A percentile compares a stretch with the other conserved stretches of the same genome.
phyloP scores from a whole-genome alignment of 2,797 vertebrate species.

The Chrosomus eos region DNA sequence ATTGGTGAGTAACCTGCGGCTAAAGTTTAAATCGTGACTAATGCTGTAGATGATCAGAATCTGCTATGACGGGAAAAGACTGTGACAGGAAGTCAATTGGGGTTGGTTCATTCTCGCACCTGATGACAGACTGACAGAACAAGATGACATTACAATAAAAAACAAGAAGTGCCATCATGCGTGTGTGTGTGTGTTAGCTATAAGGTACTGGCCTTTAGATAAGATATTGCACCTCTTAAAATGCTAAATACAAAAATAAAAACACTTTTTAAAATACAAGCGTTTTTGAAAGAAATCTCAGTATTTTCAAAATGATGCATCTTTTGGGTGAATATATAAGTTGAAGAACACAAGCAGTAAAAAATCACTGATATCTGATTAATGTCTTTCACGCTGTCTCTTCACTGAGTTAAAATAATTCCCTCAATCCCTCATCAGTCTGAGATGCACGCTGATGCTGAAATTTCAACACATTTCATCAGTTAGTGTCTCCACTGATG shows the following conservation, averaged over 20 bases:
- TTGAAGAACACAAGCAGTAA: slow-evolving; percentile 22
- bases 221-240: neutral
- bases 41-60: slow-evolving; percentile 8
- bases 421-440: slow-evolving; percentile 57
- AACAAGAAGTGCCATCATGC: too few species aligned
- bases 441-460: slow-evolving; percentile 53
- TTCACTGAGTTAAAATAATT: slow-evolving; percentile 53
- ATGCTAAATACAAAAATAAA: neutral
- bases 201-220: neutral
- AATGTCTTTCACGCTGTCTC: slow-evolving; percentile 53
- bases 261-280: neutral
- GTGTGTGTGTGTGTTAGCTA: neutral
- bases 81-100: slow-evolving; percentile 5
- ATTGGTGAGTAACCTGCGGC: neutral
- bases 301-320: slow-evolving; percentile 10
- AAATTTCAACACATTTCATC: slow-evolving; percentile 62
- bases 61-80: neutral
- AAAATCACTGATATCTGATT: slow-evolving; percentile 48
- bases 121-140: slow-evolving; percentile 28
- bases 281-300: neutral
- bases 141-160: neutral
- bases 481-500: slow-evolving; percentile 58
- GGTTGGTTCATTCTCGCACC: neutral
- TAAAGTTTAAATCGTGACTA: slow-evolving; percentile 18
- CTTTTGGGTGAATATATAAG: neutral